Evolutionary conservation across 1,140 invertebrate genomes (phyloP), one percentile per base, ranked within the genome.

Genomic region (Archivesica marissinica): DNA sequence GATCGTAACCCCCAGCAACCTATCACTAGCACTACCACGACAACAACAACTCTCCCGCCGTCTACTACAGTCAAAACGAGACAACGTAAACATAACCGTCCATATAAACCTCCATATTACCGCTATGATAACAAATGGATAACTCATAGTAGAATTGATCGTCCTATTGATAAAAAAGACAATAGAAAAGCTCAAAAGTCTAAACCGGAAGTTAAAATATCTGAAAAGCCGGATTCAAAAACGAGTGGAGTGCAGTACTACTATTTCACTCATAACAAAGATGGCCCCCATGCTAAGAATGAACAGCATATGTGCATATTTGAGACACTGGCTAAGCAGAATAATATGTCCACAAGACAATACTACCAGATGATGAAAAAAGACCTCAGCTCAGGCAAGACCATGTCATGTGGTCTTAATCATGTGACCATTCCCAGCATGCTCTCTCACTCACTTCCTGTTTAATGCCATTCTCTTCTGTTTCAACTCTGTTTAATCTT

Each of bases 321-420:
- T 89, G 91, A 92, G 88, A 92, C 92, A 61, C 81, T 92, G 84
- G 91, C 91, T 84, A 92, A 92, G 89, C 90, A 89, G 88, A 92
- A 91, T 87, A 92, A 92, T 88, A 88, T 92, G 84, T 91, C 92
- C 50, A 82, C 89, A 39, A 75, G 79, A 72, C 91, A 92, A 88
- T 92, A 89, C 81, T 88, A 89, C 80, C 87, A 90, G 88, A 90
- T 90, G 88, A 88, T 89, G 47, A 88, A 90, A 83, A 89, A 87
- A 80, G 89, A 91, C 88, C 88, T 92, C 83, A 91, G 90, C 44
- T 88, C 89, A 92, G 91, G 91, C 91, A 92, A 92, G 91, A 70
- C 80, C 59, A 33, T 54, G 44, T 56, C 72, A 66, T 74, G 52
- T 80, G 68, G 64, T n/a, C 38, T 47, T 28, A n/a, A 64, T 75